Evolutionary conservation across 1,140 invertebrate species (phyloP).

Genomic region (Drosophila fuyamai): DNA sequence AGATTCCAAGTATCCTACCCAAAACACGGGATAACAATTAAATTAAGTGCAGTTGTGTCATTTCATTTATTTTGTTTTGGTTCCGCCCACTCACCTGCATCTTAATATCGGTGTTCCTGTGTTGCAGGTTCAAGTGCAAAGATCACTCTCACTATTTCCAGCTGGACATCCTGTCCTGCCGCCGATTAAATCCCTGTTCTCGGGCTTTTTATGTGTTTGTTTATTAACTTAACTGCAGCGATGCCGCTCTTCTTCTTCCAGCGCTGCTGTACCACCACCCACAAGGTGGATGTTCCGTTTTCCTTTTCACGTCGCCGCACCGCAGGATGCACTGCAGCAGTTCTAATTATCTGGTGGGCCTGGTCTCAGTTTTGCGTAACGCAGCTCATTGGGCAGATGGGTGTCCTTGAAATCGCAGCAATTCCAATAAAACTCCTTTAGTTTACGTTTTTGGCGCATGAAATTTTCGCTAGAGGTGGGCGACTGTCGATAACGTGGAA

Average conservation of each 20-base stretch:
- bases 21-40: no score
- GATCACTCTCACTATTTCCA: background rate
- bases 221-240: constrained; percentile 21
- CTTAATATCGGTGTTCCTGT: background rate
- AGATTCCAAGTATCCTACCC: no score
- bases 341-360: background rate
- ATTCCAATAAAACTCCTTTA: constrained; percentile 27
- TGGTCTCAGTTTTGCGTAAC: background rate
- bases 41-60: no score
- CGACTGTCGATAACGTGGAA: background rate
- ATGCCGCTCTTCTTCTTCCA: constrained; percentile 35
- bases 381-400: background rate
- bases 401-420: background rate
- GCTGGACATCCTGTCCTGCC: constrained; percentile 3
- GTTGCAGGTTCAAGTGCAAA: background rate
- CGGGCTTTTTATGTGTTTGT: background rate
- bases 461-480: constrained; percentile 46
- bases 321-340: constrained; percentile 1
- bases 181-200: background rate
- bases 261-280: constrained; percentile 13
- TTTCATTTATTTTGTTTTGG: constrained; percentile 6
- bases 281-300: background rate
- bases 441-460: constrained; percentile 54
- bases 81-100: constrained; percentile 30
- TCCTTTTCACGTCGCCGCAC: background rate